Evolutionary conservation across 2,888 invertebrate genomes (phyloP).

Genomic region (Fragum whitleyi): DNA sequence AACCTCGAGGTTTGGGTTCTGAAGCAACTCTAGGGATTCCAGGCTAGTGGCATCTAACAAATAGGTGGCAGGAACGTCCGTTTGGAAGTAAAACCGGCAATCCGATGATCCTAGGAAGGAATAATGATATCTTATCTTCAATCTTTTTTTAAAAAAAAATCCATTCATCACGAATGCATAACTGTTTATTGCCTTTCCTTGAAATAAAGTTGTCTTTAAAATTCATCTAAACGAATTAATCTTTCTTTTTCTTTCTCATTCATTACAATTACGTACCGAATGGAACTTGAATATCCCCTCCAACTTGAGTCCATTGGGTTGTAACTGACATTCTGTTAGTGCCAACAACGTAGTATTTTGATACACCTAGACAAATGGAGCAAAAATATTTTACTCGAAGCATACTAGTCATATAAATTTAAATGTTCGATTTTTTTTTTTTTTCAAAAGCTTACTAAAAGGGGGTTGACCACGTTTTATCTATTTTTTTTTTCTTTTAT

Average conservation of each 20-base stretch:
- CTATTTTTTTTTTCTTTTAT: too few relatives aligned
- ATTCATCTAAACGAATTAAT: too few relatives aligned
- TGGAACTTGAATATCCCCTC: neutral
- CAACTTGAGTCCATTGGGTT: neutral
- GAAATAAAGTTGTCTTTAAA: too few relatives aligned
- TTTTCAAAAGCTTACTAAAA: too few relatives aligned
- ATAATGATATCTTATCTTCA: neutral
- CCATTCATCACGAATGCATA: too few relatives aligned
- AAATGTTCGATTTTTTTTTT: too few relatives aligned
- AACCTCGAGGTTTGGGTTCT: slow-evolving; percentile 29
- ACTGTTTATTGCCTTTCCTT: too few relatives aligned
- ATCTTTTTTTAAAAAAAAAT: neutral
- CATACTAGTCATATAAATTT: too few relatives aligned
- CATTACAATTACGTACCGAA: neutral
- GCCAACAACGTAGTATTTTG: neutral
- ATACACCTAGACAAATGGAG: neutral
- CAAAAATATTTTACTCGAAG: too few relatives aligned
- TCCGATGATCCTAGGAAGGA: slow-evolving; percentile 5
- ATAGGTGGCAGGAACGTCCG: slow-evolving; percentile 16
- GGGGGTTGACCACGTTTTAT: too few relatives aligned
- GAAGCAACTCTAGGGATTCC: neutral
- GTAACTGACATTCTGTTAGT: neutral
- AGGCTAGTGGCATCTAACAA: slow-evolving; percentile 5
- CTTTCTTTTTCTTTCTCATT: too few relatives aligned
- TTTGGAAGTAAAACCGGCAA: slow-evolving; percentile 19